Conservation (phyloP, 30 jellyfish, hydroid and myxozoan genomes). For the Chrysaora quinquecirrha region DNA sequence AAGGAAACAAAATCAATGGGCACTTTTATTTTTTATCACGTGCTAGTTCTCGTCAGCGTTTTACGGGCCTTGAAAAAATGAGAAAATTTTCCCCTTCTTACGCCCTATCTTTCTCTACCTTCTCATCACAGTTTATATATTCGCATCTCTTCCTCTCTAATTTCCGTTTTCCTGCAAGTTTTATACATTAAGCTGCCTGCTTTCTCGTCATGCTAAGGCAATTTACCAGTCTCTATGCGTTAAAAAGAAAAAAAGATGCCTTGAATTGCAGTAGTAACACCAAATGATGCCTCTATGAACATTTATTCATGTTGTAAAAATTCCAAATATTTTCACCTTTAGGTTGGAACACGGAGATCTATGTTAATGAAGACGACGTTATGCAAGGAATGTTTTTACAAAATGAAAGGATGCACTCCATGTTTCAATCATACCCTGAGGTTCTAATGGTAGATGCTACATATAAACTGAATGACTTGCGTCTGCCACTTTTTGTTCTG, state of each 20-base stretch:
- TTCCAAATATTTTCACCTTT: not conserved
- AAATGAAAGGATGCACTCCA: conserved; percentile 19
- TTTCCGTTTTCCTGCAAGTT: conserved; percentile 2
- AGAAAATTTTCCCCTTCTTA: not conserved
- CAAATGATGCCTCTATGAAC: conserved; percentile 2
- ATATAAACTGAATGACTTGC: conserved; percentile 34
- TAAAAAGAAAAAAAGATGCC: not conserved
- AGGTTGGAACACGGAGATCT: conserved; percentile 43
- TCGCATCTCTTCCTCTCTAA: conserved; percentile 1
- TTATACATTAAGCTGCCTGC: not conserved
- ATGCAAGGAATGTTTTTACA: conserved; percentile 46
- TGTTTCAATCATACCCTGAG: conserved; percentile 36
- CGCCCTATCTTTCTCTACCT: conserved; percentile 5
- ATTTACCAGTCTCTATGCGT: conserved; percentile 1
- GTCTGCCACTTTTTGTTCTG: conserved; percentile 31
- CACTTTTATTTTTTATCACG: not conserved
- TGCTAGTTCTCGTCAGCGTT: conserved; percentile 5
- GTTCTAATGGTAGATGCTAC: conserved; percentile 62
- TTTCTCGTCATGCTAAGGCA: conserved; percentile 4
- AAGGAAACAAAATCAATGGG: not conserved
- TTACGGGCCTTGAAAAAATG: conserved; percentile 2
- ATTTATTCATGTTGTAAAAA: not conserved
- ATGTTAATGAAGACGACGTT: conserved; percentile 3
- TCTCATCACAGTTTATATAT: not conserved
- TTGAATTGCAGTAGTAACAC: not conserved